Percentiles rank a stretch among this genome's conserved stretches.
phyloP scores from a whole-genome alignment of 1,140 invertebrate species.

The Phocides pigmalion region DNA sequence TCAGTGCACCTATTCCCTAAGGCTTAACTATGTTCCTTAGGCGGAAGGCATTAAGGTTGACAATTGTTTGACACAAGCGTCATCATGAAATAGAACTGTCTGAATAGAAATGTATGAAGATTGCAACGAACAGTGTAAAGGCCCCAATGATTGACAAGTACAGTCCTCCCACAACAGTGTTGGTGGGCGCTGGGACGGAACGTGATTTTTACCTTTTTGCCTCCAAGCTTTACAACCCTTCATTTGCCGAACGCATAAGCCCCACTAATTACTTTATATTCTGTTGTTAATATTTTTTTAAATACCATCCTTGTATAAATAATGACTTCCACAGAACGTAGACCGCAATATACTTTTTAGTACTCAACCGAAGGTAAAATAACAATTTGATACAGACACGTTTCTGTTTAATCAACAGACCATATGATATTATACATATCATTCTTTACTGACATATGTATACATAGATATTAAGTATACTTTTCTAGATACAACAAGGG shows the following conservation, averaged over 20 bases:
- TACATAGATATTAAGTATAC: too few relatives aligned
- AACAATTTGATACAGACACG: too few relatives aligned
- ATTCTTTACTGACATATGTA: too few relatives aligned
- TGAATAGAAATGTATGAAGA: constrained; percentile 11
- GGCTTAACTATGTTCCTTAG: neutral
- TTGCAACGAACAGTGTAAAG: constrained; percentile 29
- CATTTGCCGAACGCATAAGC: constrained; percentile 47
- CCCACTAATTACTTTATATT: constrained; percentile 47
- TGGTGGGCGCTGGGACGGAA: constrained; percentile 45
- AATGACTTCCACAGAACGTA: constrained; percentile 13
- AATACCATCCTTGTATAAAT: constrained; percentile 29
- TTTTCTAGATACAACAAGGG: too few relatives aligned
- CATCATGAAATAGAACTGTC: neutral
- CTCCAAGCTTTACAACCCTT: constrained; percentile 43
- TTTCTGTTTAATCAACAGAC: too few relatives aligned
- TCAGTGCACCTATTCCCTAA: constrained; percentile 1
- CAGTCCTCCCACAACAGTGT: constrained; percentile 39
- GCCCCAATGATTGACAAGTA: constrained; percentile 43
- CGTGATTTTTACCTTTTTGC: constrained; percentile 42
- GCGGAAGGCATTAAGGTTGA: neutral
- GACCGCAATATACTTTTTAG: constrained; percentile 1
- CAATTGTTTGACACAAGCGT: neutral
- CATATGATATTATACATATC: too few relatives aligned
- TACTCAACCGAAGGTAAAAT: neutral
- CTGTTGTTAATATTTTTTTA: constrained; percentile 25